phyloP scores from a whole-genome alignment of 2,888 invertebrate genomes.

The Apamea epomidion region DNA sequence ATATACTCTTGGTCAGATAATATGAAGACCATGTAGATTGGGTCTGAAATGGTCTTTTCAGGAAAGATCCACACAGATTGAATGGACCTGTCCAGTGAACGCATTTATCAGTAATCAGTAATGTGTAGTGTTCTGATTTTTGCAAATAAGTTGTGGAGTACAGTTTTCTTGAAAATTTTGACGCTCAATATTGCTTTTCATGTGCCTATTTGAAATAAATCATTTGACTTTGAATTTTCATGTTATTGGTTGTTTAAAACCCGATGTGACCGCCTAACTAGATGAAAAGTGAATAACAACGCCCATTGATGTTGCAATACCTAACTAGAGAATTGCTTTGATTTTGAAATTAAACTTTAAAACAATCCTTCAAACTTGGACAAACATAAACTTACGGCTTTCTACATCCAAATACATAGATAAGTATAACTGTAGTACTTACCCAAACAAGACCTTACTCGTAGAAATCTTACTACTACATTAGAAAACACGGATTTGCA shows the following conservation, averaged over 20 bases:
- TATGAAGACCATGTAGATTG: too few species aligned
- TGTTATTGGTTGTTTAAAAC: not conserved
- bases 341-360: not conserved
- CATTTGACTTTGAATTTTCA: not conserved
- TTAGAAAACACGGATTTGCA: slow-evolving; percentile 33
- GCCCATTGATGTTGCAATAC: not conserved
- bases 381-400: not conserved
- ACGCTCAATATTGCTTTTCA: not conserved
- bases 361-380: not conserved
- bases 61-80: too few species aligned
- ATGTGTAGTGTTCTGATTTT: not conserved
- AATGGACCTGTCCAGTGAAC: too few species aligned
- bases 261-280: too few species aligned
- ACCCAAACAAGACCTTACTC: not conserved
- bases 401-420: not conserved
- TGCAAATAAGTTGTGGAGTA: not conserved
- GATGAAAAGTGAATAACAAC: not conserved
- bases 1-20: too few species aligned
- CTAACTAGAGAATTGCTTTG: not conserved
- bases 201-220: not conserved
- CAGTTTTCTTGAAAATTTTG: not conserved
- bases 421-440: not conserved
- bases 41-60: too few species aligned
- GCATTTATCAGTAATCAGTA: too few species aligned
- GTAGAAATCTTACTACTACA: not conserved